These are phyloP conservation scores for Triplophysa rosa DNA, from an alignment of 2,113 vertebrate species.

Conservation along the genomic window DNA sequence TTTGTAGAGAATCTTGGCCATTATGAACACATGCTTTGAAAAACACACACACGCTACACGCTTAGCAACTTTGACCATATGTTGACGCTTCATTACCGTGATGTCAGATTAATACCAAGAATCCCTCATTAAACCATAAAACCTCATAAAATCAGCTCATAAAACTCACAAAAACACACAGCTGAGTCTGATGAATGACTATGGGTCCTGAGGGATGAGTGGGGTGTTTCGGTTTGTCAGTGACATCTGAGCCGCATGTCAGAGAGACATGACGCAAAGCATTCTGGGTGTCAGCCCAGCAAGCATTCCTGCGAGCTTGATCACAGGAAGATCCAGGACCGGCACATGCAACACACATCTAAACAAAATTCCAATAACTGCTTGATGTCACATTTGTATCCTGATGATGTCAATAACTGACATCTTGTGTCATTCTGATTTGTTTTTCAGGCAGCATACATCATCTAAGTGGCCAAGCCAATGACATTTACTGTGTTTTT, in stretches of 20 bases:
- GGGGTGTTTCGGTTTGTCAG: slow-evolving; percentile 7
- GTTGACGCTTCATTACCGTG: slow-evolving; percentile 15
- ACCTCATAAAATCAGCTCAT: background rate
- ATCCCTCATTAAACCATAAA: background rate
- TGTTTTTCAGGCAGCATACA: background rate
- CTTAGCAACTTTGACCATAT: slow-evolving; percentile 13
- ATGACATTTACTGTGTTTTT: background rate
- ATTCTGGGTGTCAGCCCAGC: slow-evolving; percentile 45
- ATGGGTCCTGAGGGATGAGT: slow-evolving; percentile 29
- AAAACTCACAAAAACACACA: slow-evolving; percentile 10
- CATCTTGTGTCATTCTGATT: background rate
- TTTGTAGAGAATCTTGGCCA: slow-evolving; percentile 8
- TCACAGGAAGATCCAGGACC: slow-evolving; percentile 5
- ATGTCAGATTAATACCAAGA: slow-evolving; percentile 25
- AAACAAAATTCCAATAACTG: slow-evolving; percentile 2
- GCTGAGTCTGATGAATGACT: slow-evolving; percentile 19
- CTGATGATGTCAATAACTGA: background rate
- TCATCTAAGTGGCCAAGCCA: background rate
- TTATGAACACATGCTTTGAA: background rate
- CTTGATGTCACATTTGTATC: background rate
- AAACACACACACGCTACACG: background rate
- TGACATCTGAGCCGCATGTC: slow-evolving; percentile 20
- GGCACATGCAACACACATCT: background rate
- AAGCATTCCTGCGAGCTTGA: background rate
- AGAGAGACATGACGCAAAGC: slow-evolving; percentile 42